These are phyloP conservation scores for Rhopalosiphum nymphaeae DNA, from an alignment of 2,888 invertebrate species.

Conservation along the genomic window DNA sequence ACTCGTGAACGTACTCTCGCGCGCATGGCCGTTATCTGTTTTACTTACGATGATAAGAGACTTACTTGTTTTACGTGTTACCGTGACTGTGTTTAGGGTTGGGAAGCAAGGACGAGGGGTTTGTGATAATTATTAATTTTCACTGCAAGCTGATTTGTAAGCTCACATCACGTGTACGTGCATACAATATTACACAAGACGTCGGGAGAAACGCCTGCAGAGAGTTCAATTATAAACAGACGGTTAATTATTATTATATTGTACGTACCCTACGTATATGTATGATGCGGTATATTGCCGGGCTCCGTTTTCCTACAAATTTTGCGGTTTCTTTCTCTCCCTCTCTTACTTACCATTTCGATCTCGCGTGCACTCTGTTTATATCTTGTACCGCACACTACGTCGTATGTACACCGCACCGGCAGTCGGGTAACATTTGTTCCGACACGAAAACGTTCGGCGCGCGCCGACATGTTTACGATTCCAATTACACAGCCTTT, in stretches of 20 bases:
- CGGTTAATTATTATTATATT: slow-evolving; percentile 47
- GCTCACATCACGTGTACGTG: background rate
- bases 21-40: background rate
- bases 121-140: slow-evolving; percentile 45
- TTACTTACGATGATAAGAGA: background rate
- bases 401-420: background rate
- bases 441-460: slow-evolving; percentile 44
- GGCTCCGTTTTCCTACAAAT: background rate
- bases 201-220: background rate
- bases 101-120: background rate
- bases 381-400: background rate
- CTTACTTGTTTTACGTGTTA: too few species aligned
- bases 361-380: background rate
- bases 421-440: slow-evolving; percentile 54
- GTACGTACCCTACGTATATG: background rate
- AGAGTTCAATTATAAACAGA: slow-evolving; percentile 53
- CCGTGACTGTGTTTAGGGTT: background rate
- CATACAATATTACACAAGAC: background rate
- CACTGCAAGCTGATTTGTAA: background rate
- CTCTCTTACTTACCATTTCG: background rate
- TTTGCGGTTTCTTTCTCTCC: slow-evolving; percentile 41
- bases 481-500: slow-evolving; percentile 57
- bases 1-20: too few species aligned
- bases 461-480: slow-evolving; percentile 54
- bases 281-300: background rate